Percentiles rank a stretch among this genome's conserved stretches.
phyloP scores from a whole-genome alignment of 2,888 invertebrate species.

The Chymomyza caudatula region DNA sequence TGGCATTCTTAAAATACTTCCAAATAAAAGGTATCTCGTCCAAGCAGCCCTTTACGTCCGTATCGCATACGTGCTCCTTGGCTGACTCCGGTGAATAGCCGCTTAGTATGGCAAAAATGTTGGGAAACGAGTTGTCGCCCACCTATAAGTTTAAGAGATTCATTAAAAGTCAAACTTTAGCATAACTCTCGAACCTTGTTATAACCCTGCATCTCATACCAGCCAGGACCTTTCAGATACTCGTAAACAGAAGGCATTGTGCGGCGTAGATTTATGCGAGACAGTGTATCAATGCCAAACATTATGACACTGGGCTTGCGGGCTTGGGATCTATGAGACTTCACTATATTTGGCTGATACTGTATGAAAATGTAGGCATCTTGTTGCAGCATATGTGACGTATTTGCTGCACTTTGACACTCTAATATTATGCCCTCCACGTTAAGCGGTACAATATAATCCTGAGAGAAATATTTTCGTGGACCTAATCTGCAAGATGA shows the following conservation, averaged over 20 bases:
- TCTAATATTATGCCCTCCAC: slow-evolving; percentile 28
- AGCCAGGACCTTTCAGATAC: slow-evolving; percentile 83
- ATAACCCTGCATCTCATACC: slow-evolving; percentile 85
- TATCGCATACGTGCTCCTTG: slow-evolving; percentile 78
- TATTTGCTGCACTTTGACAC: slow-evolving; percentile 21
- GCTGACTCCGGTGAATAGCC: slow-evolving; percentile 80
- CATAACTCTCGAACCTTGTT: slow-evolving; percentile 78
- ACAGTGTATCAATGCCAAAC: slow-evolving; percentile 90
- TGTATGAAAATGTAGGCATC: slow-evolving; percentile 29
- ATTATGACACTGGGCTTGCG: slow-evolving; percentile 82
- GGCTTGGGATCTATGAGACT: background rate
- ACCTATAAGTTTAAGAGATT: slow-evolving; percentile 79
- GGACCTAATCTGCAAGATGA: background rate
- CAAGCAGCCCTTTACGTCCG: slow-evolving; percentile 79
- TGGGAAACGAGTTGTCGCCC: slow-evolving; percentile 92
- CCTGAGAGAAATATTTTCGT: slow-evolving; percentile 17
- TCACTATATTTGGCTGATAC: background rate
- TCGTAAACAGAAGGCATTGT: slow-evolving; percentile 84
- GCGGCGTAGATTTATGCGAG: slow-evolving; percentile 86
- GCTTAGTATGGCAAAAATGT: slow-evolving; percentile 87
- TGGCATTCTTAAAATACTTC: slow-evolving; percentile 83
- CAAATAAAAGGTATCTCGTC: slow-evolving; percentile 87
- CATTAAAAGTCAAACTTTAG: background rate
- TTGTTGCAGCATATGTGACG: slow-evolving; percentile 15
- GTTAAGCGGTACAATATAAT: slow-evolving; percentile 26